phyloP scores from a whole-genome alignment of 2,797 vertebrate species.

The Chaetodon trifasciatus region DNA sequence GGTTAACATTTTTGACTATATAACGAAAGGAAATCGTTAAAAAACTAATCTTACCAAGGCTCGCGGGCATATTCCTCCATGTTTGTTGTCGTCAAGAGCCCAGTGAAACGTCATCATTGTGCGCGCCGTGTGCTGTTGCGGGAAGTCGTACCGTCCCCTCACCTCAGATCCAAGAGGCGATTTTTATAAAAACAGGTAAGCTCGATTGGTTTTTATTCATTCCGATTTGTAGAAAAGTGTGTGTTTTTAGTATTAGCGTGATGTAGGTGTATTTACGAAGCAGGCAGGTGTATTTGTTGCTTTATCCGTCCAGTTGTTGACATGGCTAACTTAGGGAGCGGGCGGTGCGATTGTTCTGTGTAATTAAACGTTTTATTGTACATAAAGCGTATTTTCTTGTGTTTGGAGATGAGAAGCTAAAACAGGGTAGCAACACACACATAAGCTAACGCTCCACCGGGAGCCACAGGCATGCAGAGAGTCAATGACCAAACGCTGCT shows the following conservation, averaged over 20 bases:
- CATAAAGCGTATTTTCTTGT: neutral
- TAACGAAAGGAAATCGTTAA: neutral
- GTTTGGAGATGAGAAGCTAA: neutral
- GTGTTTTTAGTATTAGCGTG: rapidly evolving
- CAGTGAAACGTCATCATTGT: constrained; percentile 56
- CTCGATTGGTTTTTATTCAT: rapidly evolving
- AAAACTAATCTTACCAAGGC: constrained; percentile 87
- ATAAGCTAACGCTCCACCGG: neutral
- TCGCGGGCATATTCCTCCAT: constrained; percentile 94
- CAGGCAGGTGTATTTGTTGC: neutral
- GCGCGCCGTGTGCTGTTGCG: constrained; percentile 43
- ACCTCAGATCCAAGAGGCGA: neutral
- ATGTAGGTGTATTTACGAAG: neutral
- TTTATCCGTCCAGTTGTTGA: neutral
- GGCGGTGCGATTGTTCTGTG: neutral
- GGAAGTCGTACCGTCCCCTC: neutral
- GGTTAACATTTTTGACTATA: rapidly evolving
- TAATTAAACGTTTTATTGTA: neutral
- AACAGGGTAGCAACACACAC: neutral
- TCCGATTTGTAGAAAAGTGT: rapidly evolving
- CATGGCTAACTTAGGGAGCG: neutral
- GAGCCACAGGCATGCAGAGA: neutral
- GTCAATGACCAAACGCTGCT: neutral
- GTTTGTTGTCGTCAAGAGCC: constrained; percentile 62
- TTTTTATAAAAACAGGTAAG: constrained; percentile 51